Evolutionary conservation across 2,888 invertebrate genomes (phyloP).

Genomic region (Octonoba sinensis): DNA sequence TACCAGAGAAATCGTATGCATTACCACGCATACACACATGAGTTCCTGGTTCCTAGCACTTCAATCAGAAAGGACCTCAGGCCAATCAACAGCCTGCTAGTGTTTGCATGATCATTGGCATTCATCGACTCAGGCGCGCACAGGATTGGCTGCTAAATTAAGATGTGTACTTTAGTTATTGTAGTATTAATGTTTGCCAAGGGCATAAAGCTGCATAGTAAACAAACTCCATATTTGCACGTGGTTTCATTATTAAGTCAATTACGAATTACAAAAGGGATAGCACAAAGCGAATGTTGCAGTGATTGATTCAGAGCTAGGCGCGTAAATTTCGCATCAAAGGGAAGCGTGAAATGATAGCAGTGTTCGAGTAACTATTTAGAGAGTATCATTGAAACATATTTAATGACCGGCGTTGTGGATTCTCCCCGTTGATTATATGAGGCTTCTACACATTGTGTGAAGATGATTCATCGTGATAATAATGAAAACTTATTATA

Average conservation of each 20-base stretch:
- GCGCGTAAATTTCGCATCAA: too few relatives aligned
- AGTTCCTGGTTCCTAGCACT: conserved; percentile 6
- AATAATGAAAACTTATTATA: too few relatives aligned
- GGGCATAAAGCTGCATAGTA: conserved; percentile 18
- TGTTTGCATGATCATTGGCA: conserved; percentile 50
- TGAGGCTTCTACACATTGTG: too few relatives aligned
- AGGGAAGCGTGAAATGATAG: too few relatives aligned
- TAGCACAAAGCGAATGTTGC: neutral
- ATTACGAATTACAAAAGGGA: conserved; percentile 1
- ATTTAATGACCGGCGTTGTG: too few relatives aligned
- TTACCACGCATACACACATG: conserved; percentile 11
- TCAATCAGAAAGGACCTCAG: conserved; percentile 20
- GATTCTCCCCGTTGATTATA: too few relatives aligned
- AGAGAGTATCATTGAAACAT: too few relatives aligned
- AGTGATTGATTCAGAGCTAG: conserved; percentile 7
- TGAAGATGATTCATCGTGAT: too few relatives aligned
- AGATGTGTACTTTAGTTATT: conserved; percentile 59
- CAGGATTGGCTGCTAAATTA: conserved; percentile 39
- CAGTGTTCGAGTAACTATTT: too few relatives aligned
- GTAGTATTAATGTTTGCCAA: conserved; percentile 33
- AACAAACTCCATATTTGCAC: conserved; percentile 27
- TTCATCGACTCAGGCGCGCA: conserved; percentile 22
- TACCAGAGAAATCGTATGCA: conserved; percentile 31
- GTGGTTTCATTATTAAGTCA: conserved; percentile 39
- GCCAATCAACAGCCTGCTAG: conserved; percentile 50